Evolutionary conservation across 2,113 vertebrate species (phyloP).

Genomic region (Catharus bicknelli): DNA sequence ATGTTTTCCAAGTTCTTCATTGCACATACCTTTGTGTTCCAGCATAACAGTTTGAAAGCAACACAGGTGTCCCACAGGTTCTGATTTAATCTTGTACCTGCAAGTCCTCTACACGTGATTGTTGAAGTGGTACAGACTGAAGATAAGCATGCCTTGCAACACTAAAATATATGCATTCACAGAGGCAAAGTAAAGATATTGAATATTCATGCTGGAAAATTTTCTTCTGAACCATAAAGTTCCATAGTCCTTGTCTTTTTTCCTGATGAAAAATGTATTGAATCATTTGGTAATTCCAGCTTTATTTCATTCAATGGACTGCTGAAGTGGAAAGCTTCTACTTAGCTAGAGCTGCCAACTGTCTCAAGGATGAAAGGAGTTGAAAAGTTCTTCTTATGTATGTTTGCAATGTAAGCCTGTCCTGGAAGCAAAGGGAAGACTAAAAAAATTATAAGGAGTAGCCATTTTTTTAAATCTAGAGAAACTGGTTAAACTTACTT

Average conservation of each 20-base stretch:
- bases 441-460: not conserved
- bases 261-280: not conserved
- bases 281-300: not conserved
- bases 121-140: not conserved
- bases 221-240: not conserved
- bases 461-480: not conserved
- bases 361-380: not conserved
- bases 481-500: not conserved
- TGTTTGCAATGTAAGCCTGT: not conserved
- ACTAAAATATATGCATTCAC: not conserved
- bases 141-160: not conserved
- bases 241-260: not conserved
- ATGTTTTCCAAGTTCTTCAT: not conserved
- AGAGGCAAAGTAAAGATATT: not conserved
- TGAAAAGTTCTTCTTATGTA: not conserved
- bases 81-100: not conserved
- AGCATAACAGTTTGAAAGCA: not conserved
- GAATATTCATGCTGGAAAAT: not conserved
- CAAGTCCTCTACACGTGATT: not conserved
- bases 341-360: not conserved
- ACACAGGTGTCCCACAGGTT: not conserved
- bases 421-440: not conserved
- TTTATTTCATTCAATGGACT: not conserved
- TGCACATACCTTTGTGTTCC: not conserved
- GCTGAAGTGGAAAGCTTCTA: slow-evolving; percentile 10